Percentiles rank a stretch among this genome's conserved stretches.
Conservation (phyloP, 2,888 invertebrate species). For the Cephus pulcher region DNA sequence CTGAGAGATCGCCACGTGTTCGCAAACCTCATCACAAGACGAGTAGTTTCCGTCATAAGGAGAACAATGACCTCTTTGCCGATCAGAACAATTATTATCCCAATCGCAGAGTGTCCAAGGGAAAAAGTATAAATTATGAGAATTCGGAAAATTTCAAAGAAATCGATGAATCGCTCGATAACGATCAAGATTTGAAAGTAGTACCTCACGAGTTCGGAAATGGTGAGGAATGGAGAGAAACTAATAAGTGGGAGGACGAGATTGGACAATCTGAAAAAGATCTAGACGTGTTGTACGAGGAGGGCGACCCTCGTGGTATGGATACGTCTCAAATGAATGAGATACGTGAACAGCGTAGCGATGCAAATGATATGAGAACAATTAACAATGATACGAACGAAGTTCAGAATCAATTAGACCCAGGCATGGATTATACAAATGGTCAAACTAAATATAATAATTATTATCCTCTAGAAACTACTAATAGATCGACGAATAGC, state of each 20-base stretch:
- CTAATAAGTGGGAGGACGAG: conserved; percentile 40
- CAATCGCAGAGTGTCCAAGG: not conserved
- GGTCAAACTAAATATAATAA: conserved; percentile 38
- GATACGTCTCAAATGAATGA: conserved; percentile 39
- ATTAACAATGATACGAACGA: conserved; percentile 34
- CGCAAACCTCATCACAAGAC: conserved; percentile 27
- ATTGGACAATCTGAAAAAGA: conserved; percentile 37
- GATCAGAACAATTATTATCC: conserved; percentile 30
- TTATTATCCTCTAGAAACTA: conserved; percentile 29
- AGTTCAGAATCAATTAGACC: conserved; percentile 37
- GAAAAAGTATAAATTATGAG: conserved; percentile 14
- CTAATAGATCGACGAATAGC: conserved; percentile 24
- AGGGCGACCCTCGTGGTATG: conserved; percentile 32
- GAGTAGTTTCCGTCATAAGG: conserved; percentile 29
- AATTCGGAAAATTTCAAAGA: conserved; percentile 33
- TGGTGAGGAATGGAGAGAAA: conserved; percentile 36
- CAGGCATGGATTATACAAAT: conserved; percentile 51
- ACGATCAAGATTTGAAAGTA: conserved; percentile 12
- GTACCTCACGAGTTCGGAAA: conserved; percentile 24
- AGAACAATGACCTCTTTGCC: conserved; percentile 23
- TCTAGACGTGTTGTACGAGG: conserved; percentile 51
- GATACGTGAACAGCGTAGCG: conserved; percentile 51
- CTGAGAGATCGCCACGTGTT: conserved; percentile 43
- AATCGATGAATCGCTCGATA: conserved; percentile 4
- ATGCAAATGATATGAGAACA: conserved; percentile 22